A percentile compares a stretch with the other conserved stretches of the same genome.
Evolutionary conservation across 2,113 vertebrate species (phyloP).

Genomic region (Platysternon megacephalum): DNA sequence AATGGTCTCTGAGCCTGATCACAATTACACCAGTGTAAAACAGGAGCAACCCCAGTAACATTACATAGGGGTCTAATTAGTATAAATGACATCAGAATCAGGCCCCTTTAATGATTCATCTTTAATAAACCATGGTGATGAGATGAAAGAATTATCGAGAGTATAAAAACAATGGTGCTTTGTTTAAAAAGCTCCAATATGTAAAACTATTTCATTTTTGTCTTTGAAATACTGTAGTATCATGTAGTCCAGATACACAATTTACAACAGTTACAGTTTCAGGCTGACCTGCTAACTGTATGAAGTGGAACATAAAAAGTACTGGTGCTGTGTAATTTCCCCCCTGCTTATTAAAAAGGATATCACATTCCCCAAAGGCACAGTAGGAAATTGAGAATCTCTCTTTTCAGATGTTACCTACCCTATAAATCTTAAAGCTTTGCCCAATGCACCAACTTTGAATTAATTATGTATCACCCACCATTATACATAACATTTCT

Average conservation of each 20-base stretch:
- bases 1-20: neutral
- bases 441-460: neutral
- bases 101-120: neutral
- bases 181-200: neutral
- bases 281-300: neutral
- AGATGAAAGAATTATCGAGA: neutral
- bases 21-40: neutral
- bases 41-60: rapidly evolving
- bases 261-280: neutral
- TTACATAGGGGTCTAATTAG: neutral
- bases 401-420: constrained; percentile 34
- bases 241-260: neutral
- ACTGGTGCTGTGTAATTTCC: neutral
- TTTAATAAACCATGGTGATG: neutral
- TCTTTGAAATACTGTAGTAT: neutral
- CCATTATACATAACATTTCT: constrained; percentile 16
- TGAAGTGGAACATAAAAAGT: neutral
- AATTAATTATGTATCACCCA: constrained; percentile 56
- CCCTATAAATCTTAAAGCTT: constrained; percentile 33
- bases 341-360: constrained; percentile 48
- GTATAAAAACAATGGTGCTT: neutral
- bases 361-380: constrained; percentile 12
- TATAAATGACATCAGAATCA: neutral
- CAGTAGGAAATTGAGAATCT: neutral
- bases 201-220: neutral